Evolutionary conservation across 2,797 vertebrate species (phyloP).

Genomic region (Rhinophrynus dorsalis): DNA sequence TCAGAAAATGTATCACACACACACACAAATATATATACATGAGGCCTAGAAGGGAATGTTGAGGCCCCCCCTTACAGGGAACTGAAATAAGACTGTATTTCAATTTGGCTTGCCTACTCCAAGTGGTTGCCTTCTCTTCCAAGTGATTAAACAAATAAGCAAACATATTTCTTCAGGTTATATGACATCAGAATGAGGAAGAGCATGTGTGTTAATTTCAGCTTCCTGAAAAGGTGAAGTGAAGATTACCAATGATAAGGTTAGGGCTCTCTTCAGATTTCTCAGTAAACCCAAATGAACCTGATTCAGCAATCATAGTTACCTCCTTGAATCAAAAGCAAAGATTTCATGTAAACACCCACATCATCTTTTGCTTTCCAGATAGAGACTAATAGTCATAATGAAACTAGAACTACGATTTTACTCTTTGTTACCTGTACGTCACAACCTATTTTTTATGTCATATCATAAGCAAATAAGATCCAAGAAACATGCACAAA

Average conservation of each 20-base stretch:
- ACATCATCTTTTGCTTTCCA: conserved; percentile 33
- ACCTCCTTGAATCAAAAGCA: conserved; percentile 22
- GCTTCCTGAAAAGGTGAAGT: background rate
- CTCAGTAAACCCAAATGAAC: conserved; percentile 5
- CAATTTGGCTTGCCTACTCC: too few species aligned
- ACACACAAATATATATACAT: too few species aligned
- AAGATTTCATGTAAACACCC: conserved; percentile 47
- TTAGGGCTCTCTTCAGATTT: conserved; percentile 15
- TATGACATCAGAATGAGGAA: conserved; percentile 15
- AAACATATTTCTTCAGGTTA: background rate
- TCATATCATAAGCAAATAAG: background rate
- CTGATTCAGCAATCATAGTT: conserved; percentile 29
- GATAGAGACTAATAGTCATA: conserved; percentile 30
- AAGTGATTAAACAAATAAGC: background rate
- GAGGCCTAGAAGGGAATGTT: too few species aligned
- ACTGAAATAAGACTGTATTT: too few species aligned
- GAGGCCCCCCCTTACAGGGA: too few species aligned
- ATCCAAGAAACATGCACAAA: background rate
- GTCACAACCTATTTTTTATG: conserved; percentile 16
- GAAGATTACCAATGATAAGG: conserved; percentile 1
- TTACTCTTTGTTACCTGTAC: background rate
- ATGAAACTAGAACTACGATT: conserved; percentile 25
- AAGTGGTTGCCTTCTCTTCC: background rate
- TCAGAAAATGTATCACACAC: too few species aligned
- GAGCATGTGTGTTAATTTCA: background rate